Conservation (phyloP, 1,140 invertebrate genomes). For the Drosophila pectinifera region DNA sequence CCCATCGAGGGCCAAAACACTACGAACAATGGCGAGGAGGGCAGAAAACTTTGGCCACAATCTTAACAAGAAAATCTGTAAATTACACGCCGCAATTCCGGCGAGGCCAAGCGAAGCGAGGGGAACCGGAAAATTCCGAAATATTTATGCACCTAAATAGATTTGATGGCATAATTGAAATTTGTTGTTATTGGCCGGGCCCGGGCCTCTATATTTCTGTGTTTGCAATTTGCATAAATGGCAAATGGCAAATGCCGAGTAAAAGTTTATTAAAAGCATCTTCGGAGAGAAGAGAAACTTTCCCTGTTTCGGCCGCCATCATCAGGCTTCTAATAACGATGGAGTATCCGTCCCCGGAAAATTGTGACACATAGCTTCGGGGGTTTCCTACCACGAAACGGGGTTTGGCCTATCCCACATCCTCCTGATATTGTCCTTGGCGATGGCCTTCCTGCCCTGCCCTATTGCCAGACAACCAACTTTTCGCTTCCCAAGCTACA, state of each 20-base stretch:
- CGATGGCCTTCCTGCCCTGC: background rate
- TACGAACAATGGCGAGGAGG: conserved; percentile 31
- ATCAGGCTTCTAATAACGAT: conserved; percentile 53
- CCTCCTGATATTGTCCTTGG: conserved; percentile 27
- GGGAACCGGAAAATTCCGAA: conserved; percentile 64
- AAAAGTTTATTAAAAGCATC: conserved; percentile 78
- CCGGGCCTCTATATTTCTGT: conserved; percentile 43
- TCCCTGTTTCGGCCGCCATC: conserved; percentile 22
- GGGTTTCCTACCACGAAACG: conserved; percentile 11
- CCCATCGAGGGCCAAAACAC: conserved; percentile 41
- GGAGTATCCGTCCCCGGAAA: conserved; percentile 50
- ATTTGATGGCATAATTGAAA: conserved; percentile 84
- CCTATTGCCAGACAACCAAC: conserved; percentile 22
- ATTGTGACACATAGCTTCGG: conserved; percentile 72
- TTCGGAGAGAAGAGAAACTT: conserved; percentile 30
- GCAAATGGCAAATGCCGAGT: conserved; percentile 59
- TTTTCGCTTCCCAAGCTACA: conserved; percentile 52
- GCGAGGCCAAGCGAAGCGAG: background rate
- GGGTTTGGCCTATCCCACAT: conserved; percentile 12
- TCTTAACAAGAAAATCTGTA: conserved; percentile 82
- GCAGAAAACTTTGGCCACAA: conserved; percentile 65
- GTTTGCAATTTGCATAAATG: conserved; percentile 72
- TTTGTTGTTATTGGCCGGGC: conserved; percentile 69
- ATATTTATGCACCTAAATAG: conserved; percentile 83
- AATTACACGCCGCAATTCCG: conserved; percentile 68